Evolutionary conservation across 1,140 invertebrate genomes (phyloP).

Genomic region (Drosophila serrata): DNA sequence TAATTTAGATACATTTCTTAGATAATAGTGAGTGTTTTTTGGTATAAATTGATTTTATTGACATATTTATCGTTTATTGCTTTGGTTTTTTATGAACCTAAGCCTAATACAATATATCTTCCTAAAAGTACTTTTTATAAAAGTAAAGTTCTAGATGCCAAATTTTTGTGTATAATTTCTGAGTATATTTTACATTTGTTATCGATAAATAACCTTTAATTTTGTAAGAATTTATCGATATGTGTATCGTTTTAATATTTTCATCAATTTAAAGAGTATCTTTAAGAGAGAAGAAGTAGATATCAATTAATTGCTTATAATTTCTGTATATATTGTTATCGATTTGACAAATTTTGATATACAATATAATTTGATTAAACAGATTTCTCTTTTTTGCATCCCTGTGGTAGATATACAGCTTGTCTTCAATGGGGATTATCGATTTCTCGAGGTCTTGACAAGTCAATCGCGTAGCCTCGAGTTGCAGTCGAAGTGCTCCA

Average conservation of each 20-base stretch:
- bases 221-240: not conserved
- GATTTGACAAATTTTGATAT: conserved; percentile 1
- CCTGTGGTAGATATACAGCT: not conserved
- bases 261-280: too few relatives aligned
- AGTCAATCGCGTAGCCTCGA: conserved; percentile 44
- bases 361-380: not conserved
- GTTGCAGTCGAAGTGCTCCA: conserved; percentile 33
- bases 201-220: too few relatives aligned
- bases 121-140: not conserved
- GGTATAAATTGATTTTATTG: not conserved
- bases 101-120: not conserved
- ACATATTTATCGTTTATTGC: not conserved
- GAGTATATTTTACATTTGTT: too few relatives aligned
- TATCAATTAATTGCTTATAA: not conserved
- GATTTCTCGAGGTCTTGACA: conserved; percentile 36
- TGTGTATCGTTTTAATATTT: not conserved
- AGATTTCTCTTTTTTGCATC: conserved; percentile 1
- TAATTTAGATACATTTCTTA: not conserved
- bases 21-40: too few relatives aligned
- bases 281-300: not conserved
- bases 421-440: conserved; percentile 17
- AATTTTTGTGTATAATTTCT: too few relatives aligned
- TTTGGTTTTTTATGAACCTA: too few relatives aligned
- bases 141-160: too few relatives aligned
- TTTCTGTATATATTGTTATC: not conserved